A percentile compares a stretch with the other conserved stretches of the same genome.
Conservation (phyloP, 2,888 invertebrate species). For the Anodontia alba region DNA sequence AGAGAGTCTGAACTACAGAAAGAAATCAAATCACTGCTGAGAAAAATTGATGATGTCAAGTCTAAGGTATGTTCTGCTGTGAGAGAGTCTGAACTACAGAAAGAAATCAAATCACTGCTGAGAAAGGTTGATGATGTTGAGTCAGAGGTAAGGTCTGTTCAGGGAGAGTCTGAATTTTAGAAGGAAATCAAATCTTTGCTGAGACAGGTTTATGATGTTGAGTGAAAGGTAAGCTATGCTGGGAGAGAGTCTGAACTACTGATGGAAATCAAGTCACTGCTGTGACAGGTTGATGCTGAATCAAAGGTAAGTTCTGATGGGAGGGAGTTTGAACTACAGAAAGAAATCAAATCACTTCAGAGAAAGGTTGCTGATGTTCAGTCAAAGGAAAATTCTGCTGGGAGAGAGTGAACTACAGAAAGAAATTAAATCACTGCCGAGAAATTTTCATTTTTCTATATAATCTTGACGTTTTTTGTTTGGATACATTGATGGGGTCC, state of each 20-base stretch:
- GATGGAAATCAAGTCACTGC: constrained; percentile 92
- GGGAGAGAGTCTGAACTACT: constrained; percentile 91
- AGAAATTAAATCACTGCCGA: constrained; percentile 93
- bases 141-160: too few relatives aligned
- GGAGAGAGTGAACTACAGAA: constrained; percentile 91
- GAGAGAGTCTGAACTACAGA: too few relatives aligned
- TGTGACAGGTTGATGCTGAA: too few relatives aligned
- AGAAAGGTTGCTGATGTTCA: constrained; percentile 90
- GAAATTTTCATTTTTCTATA: too few relatives aligned
- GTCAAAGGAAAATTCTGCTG: constrained; percentile 85
- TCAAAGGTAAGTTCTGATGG: too few relatives aligned
- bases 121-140: too few relatives aligned
- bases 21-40: constrained; percentile 93
- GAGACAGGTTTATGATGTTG: constrained; percentile 90
- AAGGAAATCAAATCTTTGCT: constrained; percentile 93
- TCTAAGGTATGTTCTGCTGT: constrained; percentile 84
- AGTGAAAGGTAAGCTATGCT: constrained; percentile 86
- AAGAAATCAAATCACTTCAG: constrained; percentile 93
- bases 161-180: constrained; percentile 90
- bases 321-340: constrained; percentile 91
- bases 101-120: too few relatives aligned
- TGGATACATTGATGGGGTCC: too few relatives aligned
- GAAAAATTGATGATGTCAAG: constrained; percentile 90
- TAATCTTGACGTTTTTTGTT: too few relatives aligned
- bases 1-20: constrained; percentile 91